phyloP scores from a whole-genome alignment of 2,113 vertebrate genomes.

The Carettochelys insculpta region DNA sequence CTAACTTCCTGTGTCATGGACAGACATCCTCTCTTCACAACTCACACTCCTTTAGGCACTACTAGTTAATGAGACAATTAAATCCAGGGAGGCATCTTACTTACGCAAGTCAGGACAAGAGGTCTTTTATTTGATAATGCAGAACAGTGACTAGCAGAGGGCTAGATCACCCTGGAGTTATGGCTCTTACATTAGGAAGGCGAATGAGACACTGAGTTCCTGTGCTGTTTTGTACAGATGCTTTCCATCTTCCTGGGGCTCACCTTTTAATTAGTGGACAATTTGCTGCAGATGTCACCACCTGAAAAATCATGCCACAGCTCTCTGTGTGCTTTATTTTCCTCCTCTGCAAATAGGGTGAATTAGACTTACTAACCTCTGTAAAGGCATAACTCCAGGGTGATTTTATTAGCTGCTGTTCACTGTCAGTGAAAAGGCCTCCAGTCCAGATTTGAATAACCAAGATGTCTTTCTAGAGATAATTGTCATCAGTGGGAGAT shows the following conservation, averaged over 20 bases:
- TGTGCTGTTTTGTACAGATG: constrained; percentile 63
- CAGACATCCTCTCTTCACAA: neutral
- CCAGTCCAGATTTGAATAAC: neutral
- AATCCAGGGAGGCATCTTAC: constrained; percentile 2
- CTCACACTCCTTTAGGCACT: neutral
- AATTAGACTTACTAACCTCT: neutral
- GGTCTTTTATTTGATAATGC: constrained; percentile 43
- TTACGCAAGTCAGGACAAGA: neutral
- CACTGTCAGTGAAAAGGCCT: constrained; percentile 10
- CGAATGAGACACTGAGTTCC: constrained; percentile 28
- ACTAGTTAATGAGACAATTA: constrained; percentile 26
- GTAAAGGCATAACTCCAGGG: neutral
- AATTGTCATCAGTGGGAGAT: constrained; percentile 13
- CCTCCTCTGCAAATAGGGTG: neutral
- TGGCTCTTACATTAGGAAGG: constrained; percentile 12
- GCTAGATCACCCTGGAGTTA: constrained; percentile 48
- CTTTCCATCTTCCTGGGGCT: constrained; percentile 61
- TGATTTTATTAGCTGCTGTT: constrained; percentile 5
- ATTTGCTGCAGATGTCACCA: neutral
- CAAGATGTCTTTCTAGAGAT: constrained; percentile 32
- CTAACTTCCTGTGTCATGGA: neutral
- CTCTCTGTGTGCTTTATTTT: neutral
- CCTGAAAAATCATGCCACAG: neutral
- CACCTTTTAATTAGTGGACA: constrained; percentile 65
- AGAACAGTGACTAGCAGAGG: constrained; percentile 34